Base-by-base conservation (phyloP, 2,888 invertebrate species). In the Xylota segnis region DNA sequence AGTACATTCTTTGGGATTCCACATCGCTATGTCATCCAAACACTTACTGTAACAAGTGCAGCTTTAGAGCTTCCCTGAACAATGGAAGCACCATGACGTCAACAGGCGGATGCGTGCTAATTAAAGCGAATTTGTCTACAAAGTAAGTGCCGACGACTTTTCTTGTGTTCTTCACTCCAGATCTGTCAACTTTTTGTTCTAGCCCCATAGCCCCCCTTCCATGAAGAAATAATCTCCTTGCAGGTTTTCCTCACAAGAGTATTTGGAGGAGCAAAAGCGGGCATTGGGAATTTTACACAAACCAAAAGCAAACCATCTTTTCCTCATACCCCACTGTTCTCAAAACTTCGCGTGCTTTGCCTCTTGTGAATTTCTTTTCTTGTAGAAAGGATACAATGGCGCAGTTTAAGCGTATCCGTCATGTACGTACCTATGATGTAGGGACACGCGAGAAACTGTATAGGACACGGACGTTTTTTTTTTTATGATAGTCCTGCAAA, bases 41-140 rank as follows among this genome's bases (percentile, higher is more conserved):
- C 79, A 79, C 83, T 84, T 63, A 79, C 18, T 43, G 74, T 79
- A 34, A 70, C 63, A 75, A 84, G 83, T 79, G 54, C 58, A 65
- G 59, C 59, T 66, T 70, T 59, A 61, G 74, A 75, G 79, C 14
- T 52, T 58, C 50, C 68, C 37, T 66, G 79, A 84, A 86, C 82
- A 81, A 81, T 76, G 54, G 71, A 70, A 81, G 70, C 75, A 56
- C 52, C 66, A 71, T 68, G 81, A 72, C 83, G 66, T 87, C 87
- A 87, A 87, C 82, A 87, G 83, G 87, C 87, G 77, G 77, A 87
- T 87, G 83, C 87, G 87, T 87, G 83, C 87, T 87, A 87, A 87
- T 87, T 87, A 82, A 83, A 87, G 82, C 83, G 70, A 78, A 87
- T 87, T 83, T 87, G 82, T 83, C 58, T 83, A 87, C 83, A 87